Base-by-base conservation (phyloP, 92 coral and sea anemone genomes). In the Paragorgia papillata region DNA sequence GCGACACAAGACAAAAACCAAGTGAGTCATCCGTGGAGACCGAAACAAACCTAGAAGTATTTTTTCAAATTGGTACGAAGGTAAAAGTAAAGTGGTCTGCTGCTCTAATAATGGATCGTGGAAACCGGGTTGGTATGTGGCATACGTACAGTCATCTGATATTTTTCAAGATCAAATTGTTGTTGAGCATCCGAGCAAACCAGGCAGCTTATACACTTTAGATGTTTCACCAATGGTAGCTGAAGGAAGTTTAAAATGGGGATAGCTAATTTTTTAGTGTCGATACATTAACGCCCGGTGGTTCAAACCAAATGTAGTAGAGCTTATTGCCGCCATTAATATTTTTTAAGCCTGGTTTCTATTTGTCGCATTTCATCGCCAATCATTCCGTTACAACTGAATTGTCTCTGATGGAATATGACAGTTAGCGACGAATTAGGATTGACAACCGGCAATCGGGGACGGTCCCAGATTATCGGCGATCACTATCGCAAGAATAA, bases 61-160 rank as follows among this genome's bases (percentile, higher is more conserved):
- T 51, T 51, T 51, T 17, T 22, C 4, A 5, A 5, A 19, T 56
- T 31, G 57, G 80, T 44, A 41, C 78, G 49, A 43, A 81, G 62
- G 85, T 81, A 33, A 74, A 74, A 34, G 85, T 82, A 26, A 60
- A 73, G 29, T 82, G 85, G 80, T 49, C 19, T 25, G 74, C 66
- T 20, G 79, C 54, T 0, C 26, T 5, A 5, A 6, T 51, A 51
- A 75, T 67, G 50, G 86, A 51, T 60, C 66, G 26, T 83, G 86
- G 82, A 79, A 75, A 28, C 66, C 80, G 19, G 82, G 86, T 9
- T 83, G 82, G 82, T 83, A 83, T 77, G 76, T 35, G 22, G 86
- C 86, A 14, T 74, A 74, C 54, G 80, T 74, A 3, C 80, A 74
- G 46, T 74, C 69, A 7, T 28, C 21, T 9, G 80, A 74, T 34